Evolutionary conservation across 23 tunicate genomes (phyloP).

Genomic region (Diplosoma virens): DNA sequence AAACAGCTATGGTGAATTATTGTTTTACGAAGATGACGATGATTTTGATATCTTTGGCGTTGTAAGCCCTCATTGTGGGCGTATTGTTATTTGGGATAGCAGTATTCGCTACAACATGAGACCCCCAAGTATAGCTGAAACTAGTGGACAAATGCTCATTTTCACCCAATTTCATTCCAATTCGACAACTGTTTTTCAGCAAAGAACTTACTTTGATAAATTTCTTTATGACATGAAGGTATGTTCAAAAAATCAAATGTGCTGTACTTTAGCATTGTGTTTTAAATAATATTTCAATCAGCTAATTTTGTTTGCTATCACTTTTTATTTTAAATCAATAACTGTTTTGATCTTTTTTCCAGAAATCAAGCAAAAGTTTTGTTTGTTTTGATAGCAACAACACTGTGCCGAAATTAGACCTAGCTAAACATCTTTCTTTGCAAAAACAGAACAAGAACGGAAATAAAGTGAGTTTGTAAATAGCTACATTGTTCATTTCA

Average conservation of each 20-base stretch:
- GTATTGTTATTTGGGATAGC: constrained; percentile 67
- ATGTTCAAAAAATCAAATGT: background rate
- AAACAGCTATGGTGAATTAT: constrained; percentile 80
- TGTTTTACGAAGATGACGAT: constrained; percentile 62
- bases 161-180: constrained; percentile 49
- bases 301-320: background rate
- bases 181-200: constrained; percentile 21
- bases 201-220: constrained; percentile 33
- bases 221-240: constrained; percentile 49
- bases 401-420: constrained; percentile 14
- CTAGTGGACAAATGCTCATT: constrained; percentile 44
- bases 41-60: constrained; percentile 67
- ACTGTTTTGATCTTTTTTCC: background rate
- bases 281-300: background rate
- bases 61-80: constrained; percentile 41
- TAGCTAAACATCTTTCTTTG: constrained; percentile 64
- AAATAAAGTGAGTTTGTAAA: constrained; percentile 45
- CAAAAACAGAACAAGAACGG: constrained; percentile 36
- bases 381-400: constrained; percentile 30
- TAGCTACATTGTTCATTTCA: background rate
- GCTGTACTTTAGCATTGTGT: background rate
- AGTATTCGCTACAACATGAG: constrained; percentile 54
- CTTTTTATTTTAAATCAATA: background rate
- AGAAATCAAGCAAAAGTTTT: constrained; percentile 13
- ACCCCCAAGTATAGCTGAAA: constrained; percentile 73